Conservation (phyloP, 2,888 invertebrate species). For the Iphiclides podalirius region DNA sequence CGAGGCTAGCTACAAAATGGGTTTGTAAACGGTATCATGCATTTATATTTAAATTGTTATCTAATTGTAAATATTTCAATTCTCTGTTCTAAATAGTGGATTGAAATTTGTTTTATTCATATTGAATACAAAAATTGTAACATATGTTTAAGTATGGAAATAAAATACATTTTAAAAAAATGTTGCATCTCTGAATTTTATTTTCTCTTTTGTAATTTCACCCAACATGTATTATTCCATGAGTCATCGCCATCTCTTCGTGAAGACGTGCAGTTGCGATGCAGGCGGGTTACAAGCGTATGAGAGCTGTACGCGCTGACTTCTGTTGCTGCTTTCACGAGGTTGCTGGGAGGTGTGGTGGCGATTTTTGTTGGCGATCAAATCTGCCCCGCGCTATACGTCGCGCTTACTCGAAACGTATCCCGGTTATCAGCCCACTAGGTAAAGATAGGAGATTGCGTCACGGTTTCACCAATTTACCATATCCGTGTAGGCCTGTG, state of each 20-base stretch:
- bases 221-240: conserved; percentile 77
- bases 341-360: conserved; percentile 38
- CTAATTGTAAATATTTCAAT: conserved; percentile 62
- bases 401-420: conserved; percentile 49
- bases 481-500: conserved; percentile 33
- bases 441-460: conserved; percentile 67
- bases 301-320: conserved; percentile 35
- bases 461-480: conserved; percentile 46
- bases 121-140: conserved; percentile 77
- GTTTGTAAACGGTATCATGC: conserved; percentile 81
- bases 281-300: conserved; percentile 50
- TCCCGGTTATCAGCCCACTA: conserved; percentile 76
- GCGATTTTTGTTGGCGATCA: conserved; percentile 36
- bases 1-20: conserved; percentile 81
- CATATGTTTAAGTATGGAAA: conserved; percentile 78
- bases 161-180: conserved; percentile 58
- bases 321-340: conserved; percentile 35
- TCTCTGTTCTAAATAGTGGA: conserved; percentile 60
- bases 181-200: conserved; percentile 50
- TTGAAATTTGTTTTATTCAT: conserved; percentile 75
- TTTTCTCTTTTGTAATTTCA: conserved; percentile 60
- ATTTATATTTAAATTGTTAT: conserved; percentile 52
- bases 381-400: conserved; percentile 41
- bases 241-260: conserved; percentile 66
- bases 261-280: conserved; percentile 53